Conservation (phyloP, 2,888 invertebrate genomes). For the Cataglyphis albicans region DNA sequence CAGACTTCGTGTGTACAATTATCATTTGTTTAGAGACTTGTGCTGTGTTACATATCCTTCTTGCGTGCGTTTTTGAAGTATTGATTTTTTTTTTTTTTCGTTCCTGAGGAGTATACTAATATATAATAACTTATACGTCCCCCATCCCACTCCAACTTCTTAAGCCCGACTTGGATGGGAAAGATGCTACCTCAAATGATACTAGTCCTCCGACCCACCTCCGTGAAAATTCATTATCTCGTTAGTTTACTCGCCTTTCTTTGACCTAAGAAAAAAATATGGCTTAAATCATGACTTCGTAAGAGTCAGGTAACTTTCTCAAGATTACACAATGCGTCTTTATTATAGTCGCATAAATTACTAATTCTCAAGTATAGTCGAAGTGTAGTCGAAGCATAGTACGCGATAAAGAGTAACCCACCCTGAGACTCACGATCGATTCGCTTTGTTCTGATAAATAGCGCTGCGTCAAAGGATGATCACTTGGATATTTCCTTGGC, state of each 20-base stretch:
- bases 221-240: conserved; percentile 14
- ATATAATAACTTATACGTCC: conserved; percentile 24
- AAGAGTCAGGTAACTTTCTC: not conserved
- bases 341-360: conserved; percentile 31
- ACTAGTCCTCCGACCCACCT: conserved; percentile 12
- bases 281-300: conserved; percentile 20
- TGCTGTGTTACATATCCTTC: conserved; percentile 10
- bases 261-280: not conserved
- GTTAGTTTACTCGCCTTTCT: conserved; percentile 15
- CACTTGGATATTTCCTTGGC: not conserved
- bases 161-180: conserved; percentile 25
- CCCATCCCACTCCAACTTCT: conserved; percentile 28
- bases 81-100: conserved; percentile 4
- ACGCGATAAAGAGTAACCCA: conserved; percentile 21
- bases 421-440: conserved; percentile 10
- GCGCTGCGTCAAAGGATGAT: conserved; percentile 10
- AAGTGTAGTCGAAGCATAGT: conserved; percentile 37
- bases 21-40: not conserved
- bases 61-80: conserved; percentile 7
- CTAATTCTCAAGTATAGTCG: conserved; percentile 39
- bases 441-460: conserved; percentile 10
- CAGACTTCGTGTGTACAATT: conserved; percentile 2
- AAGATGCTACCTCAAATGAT: conserved; percentile 46
- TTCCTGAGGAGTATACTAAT: not conserved
- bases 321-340: conserved; percentile 31